Conservation (phyloP, 1,140 invertebrate species). For the Andricus grossulariae region DNA sequence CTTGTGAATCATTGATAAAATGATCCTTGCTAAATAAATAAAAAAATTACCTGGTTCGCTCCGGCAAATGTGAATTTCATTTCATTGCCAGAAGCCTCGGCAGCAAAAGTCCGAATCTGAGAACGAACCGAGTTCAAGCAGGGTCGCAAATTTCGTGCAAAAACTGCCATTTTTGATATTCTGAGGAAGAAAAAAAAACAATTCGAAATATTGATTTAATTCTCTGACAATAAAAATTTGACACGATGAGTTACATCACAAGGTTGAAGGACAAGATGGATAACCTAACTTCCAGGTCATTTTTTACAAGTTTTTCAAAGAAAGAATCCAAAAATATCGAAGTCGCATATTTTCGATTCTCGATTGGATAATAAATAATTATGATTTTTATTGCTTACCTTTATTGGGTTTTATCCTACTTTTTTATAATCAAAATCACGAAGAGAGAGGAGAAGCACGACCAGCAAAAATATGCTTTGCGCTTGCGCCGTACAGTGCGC, state of each 20-base stretch:
- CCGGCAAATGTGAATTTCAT: slow-evolving; percentile 93
- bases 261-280: slow-evolving; percentile 36
- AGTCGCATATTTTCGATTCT: too few relatives aligned
- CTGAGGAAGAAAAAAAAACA: slow-evolving; percentile 42
- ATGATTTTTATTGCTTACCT: not conserved
- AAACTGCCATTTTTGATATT: slow-evolving; percentile 63
- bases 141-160: slow-evolving; percentile 67
- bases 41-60: slow-evolving; percentile 84
- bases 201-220: slow-evolving; percentile 14
- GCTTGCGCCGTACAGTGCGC: too few relatives aligned
- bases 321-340: not conserved
- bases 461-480: not conserved
- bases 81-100: slow-evolving; percentile 76
- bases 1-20: too few relatives aligned
- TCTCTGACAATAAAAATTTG: slow-evolving; percentile 22
- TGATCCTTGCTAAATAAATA: not conserved
- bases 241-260: slow-evolving; percentile 64
- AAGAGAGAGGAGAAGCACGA: not conserved
- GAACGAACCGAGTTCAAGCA: slow-evolving; percentile 62
- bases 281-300: slow-evolving; percentile 40
- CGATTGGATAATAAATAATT: too few relatives aligned
- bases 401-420: not conserved
- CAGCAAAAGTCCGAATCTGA: slow-evolving; percentile 79
- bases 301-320: not conserved
- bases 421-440: not conserved